A percentile compares a stretch with the other conserved stretches of the same genome.
Conservation (phyloP, 2,888 invertebrate species). For the Scaptodrosophila latifasciaeformis region DNA sequence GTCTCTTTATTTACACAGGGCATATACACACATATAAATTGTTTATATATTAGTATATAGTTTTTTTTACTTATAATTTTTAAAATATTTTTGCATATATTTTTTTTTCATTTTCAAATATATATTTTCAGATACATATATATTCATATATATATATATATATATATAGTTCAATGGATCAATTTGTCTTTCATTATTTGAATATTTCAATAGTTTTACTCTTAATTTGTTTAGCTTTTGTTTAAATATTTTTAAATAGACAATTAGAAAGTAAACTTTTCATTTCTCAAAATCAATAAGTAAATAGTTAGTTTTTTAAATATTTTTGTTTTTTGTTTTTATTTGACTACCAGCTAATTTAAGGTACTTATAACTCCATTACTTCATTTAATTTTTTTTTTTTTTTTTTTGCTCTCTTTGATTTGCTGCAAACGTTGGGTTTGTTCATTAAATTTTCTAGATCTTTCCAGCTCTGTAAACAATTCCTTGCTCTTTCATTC, state of each 20-base stretch:
- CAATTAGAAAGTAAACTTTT: slow-evolving; percentile 40
- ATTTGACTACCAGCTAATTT: slow-evolving; percentile 70
- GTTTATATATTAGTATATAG: neutral
- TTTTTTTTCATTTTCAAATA: neutral
- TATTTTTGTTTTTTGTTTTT: slow-evolving; percentile 29
- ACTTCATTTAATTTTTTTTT: slow-evolving; percentile 39
- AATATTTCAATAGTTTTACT: slow-evolving; percentile 38
- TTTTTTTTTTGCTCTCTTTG: slow-evolving; percentile 11
- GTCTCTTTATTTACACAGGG: slow-evolving; percentile 63
- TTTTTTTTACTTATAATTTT: slow-evolving; percentile 6
- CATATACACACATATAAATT: slow-evolving; percentile 32
- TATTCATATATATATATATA: slow-evolving; percentile 37
- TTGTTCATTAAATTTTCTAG: slow-evolving; percentile 25
- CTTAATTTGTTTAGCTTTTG: slow-evolving; percentile 30
- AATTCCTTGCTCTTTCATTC: slow-evolving; percentile 42
- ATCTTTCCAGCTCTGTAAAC: slow-evolving; percentile 16
- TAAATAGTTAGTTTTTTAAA: slow-evolving; percentile 18
- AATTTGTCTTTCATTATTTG: slow-evolving; percentile 24
- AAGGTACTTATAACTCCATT: slow-evolving; percentile 75
- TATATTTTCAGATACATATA: slow-evolving; percentile 21
- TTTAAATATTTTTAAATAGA: slow-evolving; percentile 37
- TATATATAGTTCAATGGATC: slow-evolving; percentile 68
- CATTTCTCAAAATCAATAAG: slow-evolving; percentile 19
- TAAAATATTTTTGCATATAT: neutral
- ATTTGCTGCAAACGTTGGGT: slow-evolving; percentile 44